Base-by-base conservation (phyloP, 2,888 invertebrate species). In the Tridacna crocea region DNA sequence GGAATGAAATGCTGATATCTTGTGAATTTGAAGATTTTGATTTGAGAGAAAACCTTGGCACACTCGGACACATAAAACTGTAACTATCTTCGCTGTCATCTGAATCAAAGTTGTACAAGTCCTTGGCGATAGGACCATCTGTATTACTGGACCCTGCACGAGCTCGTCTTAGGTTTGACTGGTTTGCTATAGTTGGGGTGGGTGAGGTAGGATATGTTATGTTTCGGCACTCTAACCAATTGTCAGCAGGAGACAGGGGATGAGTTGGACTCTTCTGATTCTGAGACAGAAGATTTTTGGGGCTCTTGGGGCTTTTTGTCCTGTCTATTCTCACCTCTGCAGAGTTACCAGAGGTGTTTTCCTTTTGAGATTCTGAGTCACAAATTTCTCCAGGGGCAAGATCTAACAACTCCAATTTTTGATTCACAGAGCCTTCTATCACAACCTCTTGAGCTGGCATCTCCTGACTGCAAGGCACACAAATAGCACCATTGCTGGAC, bases 11-110 rank as follows among this genome's bases (percentile, higher is more conserved):
- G 70, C 22, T 51, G 19, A 84, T 24, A n/a, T 87, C 87, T 26
- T 77, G 73, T 55, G 79, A 81, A 72, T 66, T 74, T 12, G 78
- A 46, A 26, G 80, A 77, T 74, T 83, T 81, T 36, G 78, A 78
- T 75, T 81, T 82, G 24, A 82, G 66, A 6, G 83, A 70, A 24
- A 75, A 77, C 80, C 80, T 83, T 80, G 86, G 86, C 81, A 86
- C 86, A 77, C 73, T 87, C 0, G 87, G 84, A 75, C 84, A 87
- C 84, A 84, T 84, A 61, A 84, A 87, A 75, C 80, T 84, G 27
- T 80, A 87, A 63, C 83, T 83, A 58, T 87, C 87, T 73, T 87
- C 87, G 58, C 87, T 84, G 48, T 87, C 87, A 70, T 87, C 87
- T 0, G 87, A 87, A 58, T 87, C 87, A 75, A 87, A 87, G 72